Conservation (phyloP, 2,113 vertebrate species). For the Sander lucioperca region DNA sequence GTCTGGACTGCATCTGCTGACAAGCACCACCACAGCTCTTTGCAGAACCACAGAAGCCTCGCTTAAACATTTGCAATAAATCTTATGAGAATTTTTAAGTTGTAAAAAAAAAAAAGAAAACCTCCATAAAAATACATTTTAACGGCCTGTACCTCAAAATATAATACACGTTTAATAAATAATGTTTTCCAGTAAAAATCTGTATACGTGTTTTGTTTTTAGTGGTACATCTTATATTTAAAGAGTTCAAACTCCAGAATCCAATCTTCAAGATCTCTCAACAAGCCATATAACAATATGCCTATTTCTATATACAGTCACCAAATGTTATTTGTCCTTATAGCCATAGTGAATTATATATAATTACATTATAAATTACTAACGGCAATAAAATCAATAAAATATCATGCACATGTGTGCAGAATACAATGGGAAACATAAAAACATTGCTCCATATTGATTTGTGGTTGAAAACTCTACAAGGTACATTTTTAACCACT, state of each 20-base stretch:
- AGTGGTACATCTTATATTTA: not conserved
- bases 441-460: not conserved
- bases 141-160: not conserved
- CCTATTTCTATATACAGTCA: not conserved
- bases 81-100: not conserved
- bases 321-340: not conserved
- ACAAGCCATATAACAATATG: not conserved
- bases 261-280: not conserved
- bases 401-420: not conserved
- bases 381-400: not conserved
- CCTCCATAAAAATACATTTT: not conserved
- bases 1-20: constrained; percentile 5
- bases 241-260: not conserved
- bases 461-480: not conserved
- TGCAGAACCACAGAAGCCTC: not conserved
- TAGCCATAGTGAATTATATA: not conserved
- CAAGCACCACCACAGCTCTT: not conserved
- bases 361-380: too few species aligned
- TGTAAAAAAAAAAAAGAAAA: constrained; percentile 22
- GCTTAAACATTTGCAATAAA: constrained; percentile 19
- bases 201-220: not conserved
- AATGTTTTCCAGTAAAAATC: not conserved
- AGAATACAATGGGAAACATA: not conserved
- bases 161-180: too few species aligned
- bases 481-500: not conserved